Conservation (phyloP, 2,113 vertebrate genomes). For the Promerops cafer region DNA sequence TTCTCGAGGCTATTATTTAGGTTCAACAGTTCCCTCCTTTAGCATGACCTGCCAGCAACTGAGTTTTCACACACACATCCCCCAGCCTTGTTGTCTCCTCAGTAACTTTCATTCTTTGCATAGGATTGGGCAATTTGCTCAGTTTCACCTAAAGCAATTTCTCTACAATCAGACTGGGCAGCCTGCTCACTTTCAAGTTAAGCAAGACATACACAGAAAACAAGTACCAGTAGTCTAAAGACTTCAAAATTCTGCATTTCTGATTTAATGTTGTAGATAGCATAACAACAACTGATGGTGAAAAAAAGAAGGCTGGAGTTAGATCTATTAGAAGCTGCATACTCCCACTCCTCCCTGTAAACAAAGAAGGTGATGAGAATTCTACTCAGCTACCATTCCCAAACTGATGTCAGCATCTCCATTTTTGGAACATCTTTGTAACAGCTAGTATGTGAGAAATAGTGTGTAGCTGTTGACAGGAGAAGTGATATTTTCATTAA, state of each 20-base stretch:
- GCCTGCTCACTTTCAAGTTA: background rate
- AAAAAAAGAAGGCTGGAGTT: background rate
- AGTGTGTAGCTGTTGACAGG: background rate
- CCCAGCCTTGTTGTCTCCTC: background rate
- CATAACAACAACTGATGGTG: background rate
- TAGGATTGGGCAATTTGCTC: background rate
- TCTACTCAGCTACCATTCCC: background rate
- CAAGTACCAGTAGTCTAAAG: background rate
- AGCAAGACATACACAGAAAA: background rate
- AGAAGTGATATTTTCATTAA: background rate
- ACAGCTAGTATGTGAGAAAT: background rate
- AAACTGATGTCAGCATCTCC: background rate
- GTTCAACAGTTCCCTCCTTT: background rate
- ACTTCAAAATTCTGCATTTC: background rate
- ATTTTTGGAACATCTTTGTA: background rate
- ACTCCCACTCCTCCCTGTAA: background rate
- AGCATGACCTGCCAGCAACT: background rate
- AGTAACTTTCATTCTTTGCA: background rate
- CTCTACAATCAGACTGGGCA: background rate
- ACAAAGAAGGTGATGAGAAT: background rate
- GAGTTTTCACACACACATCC: background rate
- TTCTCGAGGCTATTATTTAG: background rate
- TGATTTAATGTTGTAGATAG: background rate
- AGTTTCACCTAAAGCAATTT: background rate
- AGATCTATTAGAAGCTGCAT: background rate